phyloP scores from a whole-genome alignment of 1,140 invertebrate species.

The Meloidogyne hapla region DNA sequence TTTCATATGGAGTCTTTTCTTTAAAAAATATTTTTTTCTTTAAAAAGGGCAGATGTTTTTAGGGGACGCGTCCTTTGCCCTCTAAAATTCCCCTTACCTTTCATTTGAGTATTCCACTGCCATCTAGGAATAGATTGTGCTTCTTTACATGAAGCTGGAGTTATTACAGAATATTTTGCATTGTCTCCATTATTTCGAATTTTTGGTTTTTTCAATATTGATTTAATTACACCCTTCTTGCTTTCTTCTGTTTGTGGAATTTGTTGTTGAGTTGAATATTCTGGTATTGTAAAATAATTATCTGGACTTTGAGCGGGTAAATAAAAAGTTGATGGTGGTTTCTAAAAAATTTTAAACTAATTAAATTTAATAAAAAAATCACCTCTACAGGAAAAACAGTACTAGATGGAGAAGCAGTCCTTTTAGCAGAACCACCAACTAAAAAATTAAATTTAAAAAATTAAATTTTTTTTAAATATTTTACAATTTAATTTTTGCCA shows the following conservation, averaged over 20 bases:
- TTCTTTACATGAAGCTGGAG: neutral
- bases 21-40: neutral
- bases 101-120: constrained; percentile 15
- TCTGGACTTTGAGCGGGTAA: too few species aligned
- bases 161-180: too few species aligned
- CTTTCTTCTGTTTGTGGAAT: neutral
- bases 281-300: too few species aligned
- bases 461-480: neutral
- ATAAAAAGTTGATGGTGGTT: too few species aligned
- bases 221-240: neutral
- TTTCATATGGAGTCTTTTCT: constrained; percentile 6
- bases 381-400: neutral
- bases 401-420: neutral
- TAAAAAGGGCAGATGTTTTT: neutral
- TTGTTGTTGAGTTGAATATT: too few species aligned
- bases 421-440: too few species aligned
- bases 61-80: too few species aligned
- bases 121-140: constrained; percentile 5
- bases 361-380: neutral
- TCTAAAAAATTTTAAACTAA: neutral
- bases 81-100: constrained; percentile 1
- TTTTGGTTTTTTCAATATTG: constrained; percentile 23
- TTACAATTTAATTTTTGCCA: neutral
- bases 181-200: neutral
- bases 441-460: neutral